Evolutionary conservation across 2,797 vertebrate genomes (phyloP).

Genomic region (Sandelia bainsii): DNA sequence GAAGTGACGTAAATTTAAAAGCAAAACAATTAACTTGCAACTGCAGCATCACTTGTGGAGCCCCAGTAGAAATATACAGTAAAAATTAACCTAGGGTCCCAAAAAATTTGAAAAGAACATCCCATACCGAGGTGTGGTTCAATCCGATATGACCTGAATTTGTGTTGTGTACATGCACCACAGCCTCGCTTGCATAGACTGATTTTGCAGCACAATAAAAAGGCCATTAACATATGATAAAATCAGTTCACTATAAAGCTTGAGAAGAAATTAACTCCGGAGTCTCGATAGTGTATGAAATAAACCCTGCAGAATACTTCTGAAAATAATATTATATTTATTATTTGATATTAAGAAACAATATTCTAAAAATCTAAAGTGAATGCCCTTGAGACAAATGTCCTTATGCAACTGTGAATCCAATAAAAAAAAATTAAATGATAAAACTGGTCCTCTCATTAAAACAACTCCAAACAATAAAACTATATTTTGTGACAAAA

Average conservation of each 20-base stretch:
- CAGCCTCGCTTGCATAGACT: conserved; percentile 74
- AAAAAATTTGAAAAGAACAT: background rate
- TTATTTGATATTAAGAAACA: conserved; percentile 34
- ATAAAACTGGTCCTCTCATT: conserved; percentile 36
- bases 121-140: conserved; percentile 26
- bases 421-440: conserved; percentile 17
- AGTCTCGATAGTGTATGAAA: conserved; percentile 18
- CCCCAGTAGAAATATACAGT: conserved; percentile 10
- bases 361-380: conserved; percentile 18
- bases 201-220: conserved; percentile 47
- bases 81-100: conserved; percentile 15
- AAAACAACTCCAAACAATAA: no score
- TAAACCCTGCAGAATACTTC: conserved; percentile 6
- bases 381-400: conserved; percentile 42
- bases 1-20: conserved; percentile 6
- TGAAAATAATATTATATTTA: conserved; percentile 29
- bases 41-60: conserved; percentile 2
- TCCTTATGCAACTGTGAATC: conserved; percentile 47
- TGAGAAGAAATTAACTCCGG: conserved; percentile 25
- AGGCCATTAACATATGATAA: conserved; percentile 28
- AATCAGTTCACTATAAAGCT: conserved; percentile 46
- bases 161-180: conserved; percentile 47
- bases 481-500: conserved; percentile 22
- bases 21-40: background rate
- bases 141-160: conserved; percentile 22